phyloP scores from a whole-genome alignment of 1,140 invertebrate genomes.

The Acromyrmex echinatior region DNA sequence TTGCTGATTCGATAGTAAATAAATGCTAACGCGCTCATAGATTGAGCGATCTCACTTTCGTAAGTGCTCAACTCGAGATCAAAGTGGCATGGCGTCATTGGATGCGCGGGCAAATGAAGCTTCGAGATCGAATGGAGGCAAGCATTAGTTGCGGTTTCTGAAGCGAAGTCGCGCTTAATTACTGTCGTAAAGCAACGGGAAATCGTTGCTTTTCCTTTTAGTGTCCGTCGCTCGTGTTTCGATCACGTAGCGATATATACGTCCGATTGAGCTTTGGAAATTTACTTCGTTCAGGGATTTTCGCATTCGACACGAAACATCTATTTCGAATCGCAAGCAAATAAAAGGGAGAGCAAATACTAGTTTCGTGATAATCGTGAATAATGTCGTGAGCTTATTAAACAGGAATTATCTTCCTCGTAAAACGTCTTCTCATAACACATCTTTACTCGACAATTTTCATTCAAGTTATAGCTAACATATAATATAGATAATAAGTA shows the following conservation, averaged over 20 bases:
- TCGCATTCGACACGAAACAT: background rate
- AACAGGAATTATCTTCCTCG: background rate
- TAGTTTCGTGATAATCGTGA: background rate
- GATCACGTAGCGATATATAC: slow-evolving; percentile 28
- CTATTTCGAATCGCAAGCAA: background rate
- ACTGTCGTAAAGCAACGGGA: slow-evolving; percentile 64
- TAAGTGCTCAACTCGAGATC: slow-evolving; percentile 49
- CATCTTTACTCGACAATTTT: background rate
- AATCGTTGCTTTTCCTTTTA: slow-evolving; percentile 66
- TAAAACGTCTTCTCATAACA: background rate
- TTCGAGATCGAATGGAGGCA: slow-evolving; percentile 59
- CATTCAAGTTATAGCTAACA: background rate
- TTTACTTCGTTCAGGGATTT: slow-evolving; percentile 46
- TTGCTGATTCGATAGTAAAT: background rate
- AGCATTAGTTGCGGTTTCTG: slow-evolving; percentile 77
- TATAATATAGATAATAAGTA: slow-evolving; percentile 26
- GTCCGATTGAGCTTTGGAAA: slow-evolving; percentile 5
- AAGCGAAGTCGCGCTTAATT: slow-evolving; percentile 73
- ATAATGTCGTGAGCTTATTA: background rate
- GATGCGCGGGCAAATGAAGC: slow-evolving; percentile 21
- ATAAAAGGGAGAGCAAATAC: background rate
- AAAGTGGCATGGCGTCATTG: slow-evolving; percentile 54
- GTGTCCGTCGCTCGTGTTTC: slow-evolving; percentile 61
- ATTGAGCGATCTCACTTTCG: slow-evolving; percentile 43
- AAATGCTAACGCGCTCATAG: slow-evolving; percentile 21